These are phyloP conservation scores for Bombylius major DNA, from an alignment of 2,888 invertebrate genomes.

Conservation along the genomic window DNA sequence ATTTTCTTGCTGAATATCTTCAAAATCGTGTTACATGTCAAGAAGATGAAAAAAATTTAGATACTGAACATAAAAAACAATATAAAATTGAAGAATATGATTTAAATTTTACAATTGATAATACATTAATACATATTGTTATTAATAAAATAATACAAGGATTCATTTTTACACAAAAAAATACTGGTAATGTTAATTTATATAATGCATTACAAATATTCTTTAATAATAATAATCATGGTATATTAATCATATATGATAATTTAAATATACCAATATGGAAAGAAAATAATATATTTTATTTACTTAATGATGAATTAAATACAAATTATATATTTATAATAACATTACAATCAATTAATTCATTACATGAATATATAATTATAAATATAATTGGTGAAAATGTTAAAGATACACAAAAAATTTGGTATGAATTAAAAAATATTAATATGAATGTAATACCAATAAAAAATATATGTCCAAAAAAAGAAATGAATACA, in stretches of 20 bases:
- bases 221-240: conserved; percentile 9
- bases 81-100: conserved; percentile 9
- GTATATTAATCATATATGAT: conserved; percentile 8
- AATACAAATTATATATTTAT: background rate
- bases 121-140: conserved; percentile 12
- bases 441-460: conserved; percentile 7
- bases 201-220: conserved; percentile 1
- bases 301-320: conserved; percentile 11
- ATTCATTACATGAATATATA: background rate
- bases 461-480: conserved; percentile 8
- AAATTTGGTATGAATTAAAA: conserved; percentile 12
- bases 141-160: conserved; percentile 13
- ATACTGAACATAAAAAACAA: background rate
- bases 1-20: conserved; percentile 9
- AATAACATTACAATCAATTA: background rate
- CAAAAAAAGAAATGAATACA: background rate
- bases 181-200: conserved; percentile 10
- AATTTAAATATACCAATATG: conserved; percentile 12
- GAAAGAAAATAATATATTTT: conserved; percentile 13
- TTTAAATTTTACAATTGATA: conserved; percentile 14
- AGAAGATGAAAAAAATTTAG: background rate
- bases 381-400: background rate
- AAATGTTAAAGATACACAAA: background rate
- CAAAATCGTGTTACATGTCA: conserved; percentile 9
- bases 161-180: conserved; percentile 7